Evolutionary conservation across 2,888 invertebrate species (phyloP).

Genomic region (Dione vanillae): DNA sequence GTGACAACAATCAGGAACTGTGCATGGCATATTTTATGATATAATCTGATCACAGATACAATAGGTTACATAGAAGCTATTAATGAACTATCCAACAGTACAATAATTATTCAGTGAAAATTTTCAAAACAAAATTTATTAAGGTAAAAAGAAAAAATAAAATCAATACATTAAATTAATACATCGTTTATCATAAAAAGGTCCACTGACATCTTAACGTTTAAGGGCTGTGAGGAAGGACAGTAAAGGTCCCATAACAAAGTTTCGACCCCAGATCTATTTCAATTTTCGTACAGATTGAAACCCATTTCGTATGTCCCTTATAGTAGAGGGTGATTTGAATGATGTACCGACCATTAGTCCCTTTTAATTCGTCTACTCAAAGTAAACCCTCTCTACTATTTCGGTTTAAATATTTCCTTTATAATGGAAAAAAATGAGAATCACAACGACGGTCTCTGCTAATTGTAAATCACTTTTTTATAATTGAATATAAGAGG

Average conservation of each 20-base stretch:
- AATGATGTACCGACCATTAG: conserved; percentile 41
- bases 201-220: background rate
- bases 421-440: background rate
- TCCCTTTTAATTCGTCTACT: conserved; percentile 34
- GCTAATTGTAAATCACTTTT: too few relatives aligned
- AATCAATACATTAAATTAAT: background rate
- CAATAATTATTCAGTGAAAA: too few relatives aligned
- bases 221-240: background rate
- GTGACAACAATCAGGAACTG: too few relatives aligned
- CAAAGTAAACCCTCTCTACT: conserved; percentile 19
- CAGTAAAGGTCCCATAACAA: conserved; percentile 26
- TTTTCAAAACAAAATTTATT: too few relatives aligned
- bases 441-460: background rate
- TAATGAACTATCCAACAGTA: too few relatives aligned
- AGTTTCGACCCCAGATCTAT: conserved; percentile 36
- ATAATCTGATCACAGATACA: too few relatives aligned
- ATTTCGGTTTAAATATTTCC: conserved; percentile 1
- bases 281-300: conserved; percentile 38
- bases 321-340: conserved; percentile 26
- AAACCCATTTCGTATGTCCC: conserved; percentile 36
- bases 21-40: too few relatives aligned
- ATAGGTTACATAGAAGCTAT: too few relatives aligned
- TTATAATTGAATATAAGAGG: too few relatives aligned
- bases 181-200: background rate
- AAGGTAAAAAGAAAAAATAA: background rate